Conservation (phyloP, 2,888 invertebrate genomes). For the Thereva nobilitata region DNA sequence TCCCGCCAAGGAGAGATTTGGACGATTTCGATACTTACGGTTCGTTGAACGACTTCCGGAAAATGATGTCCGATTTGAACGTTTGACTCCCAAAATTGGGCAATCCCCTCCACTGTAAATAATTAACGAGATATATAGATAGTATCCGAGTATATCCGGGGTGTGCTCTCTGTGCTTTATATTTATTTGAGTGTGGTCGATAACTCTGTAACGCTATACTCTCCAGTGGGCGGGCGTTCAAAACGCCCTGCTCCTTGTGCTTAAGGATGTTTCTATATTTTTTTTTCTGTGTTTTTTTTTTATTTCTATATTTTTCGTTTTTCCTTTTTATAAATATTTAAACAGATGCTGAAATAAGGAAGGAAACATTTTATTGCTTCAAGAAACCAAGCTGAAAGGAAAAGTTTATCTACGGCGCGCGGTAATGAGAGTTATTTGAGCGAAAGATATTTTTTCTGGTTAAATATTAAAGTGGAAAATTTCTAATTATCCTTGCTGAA, state of each 20-base stretch:
- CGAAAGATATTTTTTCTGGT: too few species aligned
- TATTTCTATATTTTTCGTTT: too few species aligned
- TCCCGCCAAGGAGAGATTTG: slow-evolving; percentile 61
- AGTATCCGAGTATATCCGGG: not conserved
- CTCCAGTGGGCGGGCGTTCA: slow-evolving; percentile 12
- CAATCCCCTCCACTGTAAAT: slow-evolving; percentile 34
- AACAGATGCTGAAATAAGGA: too few species aligned
- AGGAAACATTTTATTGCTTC: too few species aligned
- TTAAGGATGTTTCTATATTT: slow-evolving; percentile 10
- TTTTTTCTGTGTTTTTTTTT: slow-evolving; percentile 2
- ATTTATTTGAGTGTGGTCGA: slow-evolving; percentile 29
- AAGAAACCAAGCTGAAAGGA: too few species aligned
- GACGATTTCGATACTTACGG: slow-evolving; percentile 77
- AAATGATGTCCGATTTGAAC: slow-evolving; percentile 77
- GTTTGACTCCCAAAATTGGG: slow-evolving; percentile 55
- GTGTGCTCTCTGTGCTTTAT: slow-evolving; percentile 1
- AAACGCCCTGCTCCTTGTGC: slow-evolving; percentile 16
- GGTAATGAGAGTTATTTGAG: too few species aligned
- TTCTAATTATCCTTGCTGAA: too few species aligned
- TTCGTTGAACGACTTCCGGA: slow-evolving; percentile 72
- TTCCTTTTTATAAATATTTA: too few species aligned
- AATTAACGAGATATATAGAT: slow-evolving; percentile 27
- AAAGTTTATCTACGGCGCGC: too few species aligned
- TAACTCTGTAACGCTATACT: slow-evolving; percentile 8
- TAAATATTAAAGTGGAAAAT: too few species aligned